Percentiles rank a stretch among this genome's conserved stretches.
These are phyloP conservation scores for Yponomeuta malinellus DNA, from an alignment of 2,888 invertebrate genomes.

Conservation along the genomic window DNA sequence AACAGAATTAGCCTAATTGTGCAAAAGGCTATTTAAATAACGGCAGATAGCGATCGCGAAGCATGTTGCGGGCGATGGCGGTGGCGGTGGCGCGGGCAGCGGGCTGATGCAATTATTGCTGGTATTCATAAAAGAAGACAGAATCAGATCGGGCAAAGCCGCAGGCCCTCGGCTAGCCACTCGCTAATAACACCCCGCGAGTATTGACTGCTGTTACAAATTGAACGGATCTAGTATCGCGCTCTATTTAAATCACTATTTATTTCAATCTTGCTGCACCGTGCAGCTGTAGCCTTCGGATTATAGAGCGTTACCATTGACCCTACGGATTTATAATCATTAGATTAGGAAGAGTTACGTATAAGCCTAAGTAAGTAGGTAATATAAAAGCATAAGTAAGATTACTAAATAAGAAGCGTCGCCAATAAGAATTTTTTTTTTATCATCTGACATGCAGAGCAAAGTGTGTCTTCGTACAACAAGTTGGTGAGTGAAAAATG, in stretches of 20 bases:
- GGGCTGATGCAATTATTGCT: constrained; percentile 57
- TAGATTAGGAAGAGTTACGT: too few relatives aligned
- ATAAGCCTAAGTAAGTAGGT: too few relatives aligned
- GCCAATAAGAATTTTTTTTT: too few relatives aligned
- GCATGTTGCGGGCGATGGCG: constrained; percentile 16
- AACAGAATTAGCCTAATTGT: constrained; percentile 16
- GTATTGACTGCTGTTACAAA: constrained; percentile 65
- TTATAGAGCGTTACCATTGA: constrained; percentile 20
- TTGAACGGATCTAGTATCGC: constrained; percentile 57
- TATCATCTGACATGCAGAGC: background rate
- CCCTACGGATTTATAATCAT: background rate
- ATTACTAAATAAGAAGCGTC: too few relatives aligned
- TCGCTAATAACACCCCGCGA: constrained; percentile 65
- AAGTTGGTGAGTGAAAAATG: background rate
- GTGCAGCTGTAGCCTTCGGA: constrained; percentile 3
- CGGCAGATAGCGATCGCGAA: constrained; percentile 13
- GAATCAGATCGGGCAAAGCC: constrained; percentile 60
- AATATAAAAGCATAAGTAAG: too few relatives aligned
- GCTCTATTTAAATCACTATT: constrained; percentile 57
- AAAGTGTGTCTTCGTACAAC: background rate
- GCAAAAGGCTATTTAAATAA: constrained; percentile 13
- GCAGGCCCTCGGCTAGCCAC: constrained; percentile 55
- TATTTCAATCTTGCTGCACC: constrained; percentile 36
- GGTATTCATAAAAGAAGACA: constrained; percentile 67
- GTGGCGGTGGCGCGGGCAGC: constrained; percentile 34